Percentiles rank a stretch among this genome's conserved stretches.
Evolutionary conservation across 2,888 invertebrate species (phyloP).

Genomic region (Charanyca ferruginea): DNA sequence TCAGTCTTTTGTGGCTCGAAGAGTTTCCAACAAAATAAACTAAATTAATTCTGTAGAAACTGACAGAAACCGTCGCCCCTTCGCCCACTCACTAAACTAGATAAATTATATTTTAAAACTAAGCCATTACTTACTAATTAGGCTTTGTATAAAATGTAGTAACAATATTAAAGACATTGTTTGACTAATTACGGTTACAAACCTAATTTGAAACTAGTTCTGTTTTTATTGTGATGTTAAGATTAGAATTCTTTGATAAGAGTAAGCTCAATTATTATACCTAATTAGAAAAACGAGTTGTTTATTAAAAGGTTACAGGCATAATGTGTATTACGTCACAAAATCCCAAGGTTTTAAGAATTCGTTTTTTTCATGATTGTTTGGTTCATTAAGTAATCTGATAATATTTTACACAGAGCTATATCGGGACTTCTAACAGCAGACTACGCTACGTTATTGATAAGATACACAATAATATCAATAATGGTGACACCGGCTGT

Average conservation of each 20-base stretch:
- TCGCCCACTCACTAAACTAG: conserved; percentile 2
- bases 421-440: neutral
- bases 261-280: neutral
- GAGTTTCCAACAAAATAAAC: conserved; percentile 31
- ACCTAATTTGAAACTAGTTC: conserved; percentile 7
- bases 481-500: neutral
- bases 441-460: neutral
- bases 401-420: neutral
- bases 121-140: conserved; percentile 8
- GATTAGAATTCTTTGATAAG: neutral
- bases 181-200: conserved; percentile 12
- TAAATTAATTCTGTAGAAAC: conserved; percentile 24
- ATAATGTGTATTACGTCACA: neutral
- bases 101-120: conserved; percentile 28
- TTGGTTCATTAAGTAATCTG: neutral
- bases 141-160: neutral
- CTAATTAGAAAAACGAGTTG: neutral
- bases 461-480: neutral
- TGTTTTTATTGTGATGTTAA: neutral
- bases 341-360: too few species aligned
- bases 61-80: conserved; percentile 5
- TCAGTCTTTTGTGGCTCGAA: conserved; percentile 15
- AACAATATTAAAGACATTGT: neutral
- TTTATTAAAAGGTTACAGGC: neutral
- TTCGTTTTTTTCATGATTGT: too few species aligned